These are phyloP conservation scores for Macroramphosus scolopax DNA, from an alignment of 2,797 vertebrate genomes.

Conservation along the genomic window DNA sequence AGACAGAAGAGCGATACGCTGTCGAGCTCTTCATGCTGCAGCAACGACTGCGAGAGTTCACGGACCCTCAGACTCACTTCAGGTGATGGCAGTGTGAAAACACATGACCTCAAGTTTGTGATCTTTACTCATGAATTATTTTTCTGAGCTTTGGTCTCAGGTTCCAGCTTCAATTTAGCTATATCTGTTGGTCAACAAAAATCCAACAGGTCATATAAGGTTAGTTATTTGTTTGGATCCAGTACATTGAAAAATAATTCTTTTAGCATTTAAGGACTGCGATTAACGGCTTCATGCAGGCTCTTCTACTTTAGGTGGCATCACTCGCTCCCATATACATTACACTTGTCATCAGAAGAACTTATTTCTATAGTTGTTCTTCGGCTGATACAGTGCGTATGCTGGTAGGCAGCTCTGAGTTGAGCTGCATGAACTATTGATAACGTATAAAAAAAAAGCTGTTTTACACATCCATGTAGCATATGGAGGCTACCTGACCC, in stretches of 20 bases:
- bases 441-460: neutral
- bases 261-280: neutral
- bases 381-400: too few relatives aligned
- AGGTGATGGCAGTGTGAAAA: constrained; percentile 72
- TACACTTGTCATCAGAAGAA: neutral
- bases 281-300: neutral
- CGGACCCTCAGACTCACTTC: constrained; percentile 45
- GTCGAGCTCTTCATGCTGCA: constrained; percentile 80
- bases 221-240: too few relatives aligned
- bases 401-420: too few relatives aligned
- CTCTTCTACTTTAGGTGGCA: neutral
- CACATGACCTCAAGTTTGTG: too few relatives aligned
- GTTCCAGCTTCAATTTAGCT: too few relatives aligned
- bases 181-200: too few relatives aligned
- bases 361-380: too few relatives aligned
- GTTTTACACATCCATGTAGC: constrained; percentile 10
- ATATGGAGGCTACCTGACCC: constrained; percentile 29
- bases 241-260: too few relatives aligned
- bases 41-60: constrained; percentile 74
- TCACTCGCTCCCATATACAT: neutral
- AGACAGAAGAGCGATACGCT: constrained; percentile 78
- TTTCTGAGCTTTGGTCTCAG: too few relatives aligned
- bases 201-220: too few relatives aligned
- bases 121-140: too few relatives aligned
- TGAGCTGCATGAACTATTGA: too few relatives aligned